These are phyloP conservation scores for Philereme vetulata DNA, from an alignment of 2,888 invertebrate species.

Conservation along the genomic window DNA sequence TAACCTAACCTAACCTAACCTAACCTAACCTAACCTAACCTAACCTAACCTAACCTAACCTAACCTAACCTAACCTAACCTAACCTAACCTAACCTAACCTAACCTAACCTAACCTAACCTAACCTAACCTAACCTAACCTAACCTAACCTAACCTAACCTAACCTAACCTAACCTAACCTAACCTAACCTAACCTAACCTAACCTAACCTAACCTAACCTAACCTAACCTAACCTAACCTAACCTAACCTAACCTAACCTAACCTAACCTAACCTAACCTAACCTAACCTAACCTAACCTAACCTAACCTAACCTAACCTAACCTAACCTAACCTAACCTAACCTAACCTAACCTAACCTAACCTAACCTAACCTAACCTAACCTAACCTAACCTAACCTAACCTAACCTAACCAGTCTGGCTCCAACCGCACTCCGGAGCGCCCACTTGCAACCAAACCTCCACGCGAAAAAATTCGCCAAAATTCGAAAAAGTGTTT, in stretches of 20 bases:
- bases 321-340: constrained; percentile 5
- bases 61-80: constrained; percentile 5
- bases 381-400: constrained; percentile 5
- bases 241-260: constrained; percentile 5
- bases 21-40: constrained; percentile 5
- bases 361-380: constrained; percentile 5
- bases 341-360: constrained; percentile 5
- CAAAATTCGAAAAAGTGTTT: too few species aligned
- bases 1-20: constrained; percentile 5
- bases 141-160: constrained; percentile 5
- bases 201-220: constrained; percentile 5
- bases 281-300: constrained; percentile 5
- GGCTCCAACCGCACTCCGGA: too few species aligned
- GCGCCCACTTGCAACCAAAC: too few species aligned
- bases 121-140: constrained; percentile 5
- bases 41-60: constrained; percentile 5
- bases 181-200: constrained; percentile 5
- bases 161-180: constrained; percentile 5
- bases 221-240: constrained; percentile 5
- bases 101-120: constrained; percentile 5
- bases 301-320: constrained; percentile 5
- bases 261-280: constrained; percentile 5
- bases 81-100: constrained; percentile 5
- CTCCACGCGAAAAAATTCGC: too few species aligned
- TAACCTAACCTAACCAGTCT: too few species aligned